These are phyloP conservation scores for Campoletis raptor DNA, from an alignment of 2,888 invertebrate genomes.

Conservation along the genomic window DNA sequence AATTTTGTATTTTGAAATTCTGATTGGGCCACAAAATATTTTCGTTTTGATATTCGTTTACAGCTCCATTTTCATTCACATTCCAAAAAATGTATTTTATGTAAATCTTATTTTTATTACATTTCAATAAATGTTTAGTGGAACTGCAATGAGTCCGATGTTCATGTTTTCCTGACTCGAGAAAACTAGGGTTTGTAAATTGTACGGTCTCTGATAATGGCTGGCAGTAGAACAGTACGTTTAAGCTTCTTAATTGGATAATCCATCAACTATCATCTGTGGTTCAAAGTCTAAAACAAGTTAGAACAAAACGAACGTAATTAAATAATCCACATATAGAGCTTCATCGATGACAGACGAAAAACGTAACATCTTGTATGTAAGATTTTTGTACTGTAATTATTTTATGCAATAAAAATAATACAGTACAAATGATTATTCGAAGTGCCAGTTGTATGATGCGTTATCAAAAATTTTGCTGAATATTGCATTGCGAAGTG, in stretches of 20 bases:
- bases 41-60: background rate
- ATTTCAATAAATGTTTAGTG: background rate
- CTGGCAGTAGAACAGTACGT: background rate
- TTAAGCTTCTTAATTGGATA: constrained; percentile 14
- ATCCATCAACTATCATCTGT: background rate
- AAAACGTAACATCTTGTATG: background rate
- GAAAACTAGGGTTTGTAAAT: background rate
- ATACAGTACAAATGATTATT: no score
- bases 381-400: no score
- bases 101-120: background rate
- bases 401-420: no score
- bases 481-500: background rate
- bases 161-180: background rate
- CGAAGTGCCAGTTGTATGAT: background rate
- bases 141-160: background rate
- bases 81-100: background rate
- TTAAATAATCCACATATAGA: background rate
- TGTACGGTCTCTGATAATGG: background rate
- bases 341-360: no score
- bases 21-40: background rate
- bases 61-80: background rate
- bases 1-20: background rate
- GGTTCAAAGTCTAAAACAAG: background rate
- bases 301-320: background rate
- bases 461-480: background rate